Evolutionary conservation across 1,140 invertebrate genomes (phyloP), one percentile per base, ranked within the genome.

Genomic region (Charaxes varanes): DNA sequence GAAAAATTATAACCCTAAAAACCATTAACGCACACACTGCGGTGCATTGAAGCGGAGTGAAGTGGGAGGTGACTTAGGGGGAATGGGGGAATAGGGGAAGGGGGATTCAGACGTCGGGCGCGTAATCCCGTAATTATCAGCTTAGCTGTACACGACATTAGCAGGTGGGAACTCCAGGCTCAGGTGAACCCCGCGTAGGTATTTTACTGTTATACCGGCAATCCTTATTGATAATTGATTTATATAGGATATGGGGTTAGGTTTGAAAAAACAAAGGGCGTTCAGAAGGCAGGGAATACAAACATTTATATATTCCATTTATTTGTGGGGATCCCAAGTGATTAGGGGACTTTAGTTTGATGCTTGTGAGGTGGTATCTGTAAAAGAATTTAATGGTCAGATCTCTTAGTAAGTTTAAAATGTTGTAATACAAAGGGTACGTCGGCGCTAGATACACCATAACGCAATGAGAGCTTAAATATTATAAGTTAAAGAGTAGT

Each of bases 81-180:
- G n/a, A n/a, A n/a, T n/a, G n/a, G n/a, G n/a, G n/a, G 22, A 3
- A 46, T 44, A 22, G 58, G 62, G 52, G 56, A 54, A 41, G 41
- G 57, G 55, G 53, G 59, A 46, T 40, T 38, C 51, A 69, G 65
- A 63, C 56, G 41, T 32, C 55, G 68, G 68, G 62, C 67, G 60
- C 38, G 60, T 74, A 78, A 78, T 78, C 73, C 67, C 41, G 56
- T 78, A 78, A 78, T 78, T 78, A 78, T 78, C 73, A 58, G 66
- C 70, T 78, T 78, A 78, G 65, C 66, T 68, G 64, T 49, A 74
- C 68, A 71, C 66, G 66, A 70, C 70, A 69, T 72, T 71, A 54
- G 69, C 69, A 77, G 72, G 69, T 73, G 72, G 62, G 52, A 54
- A 59, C 42, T 49, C 54, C 53, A 53, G 46, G 42, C 56, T 55